Evolutionary conservation across 2,888 invertebrate species (phyloP), one percentile per base, ranked within the genome.

Genomic region (Pachymerium ferrugineum): DNA sequence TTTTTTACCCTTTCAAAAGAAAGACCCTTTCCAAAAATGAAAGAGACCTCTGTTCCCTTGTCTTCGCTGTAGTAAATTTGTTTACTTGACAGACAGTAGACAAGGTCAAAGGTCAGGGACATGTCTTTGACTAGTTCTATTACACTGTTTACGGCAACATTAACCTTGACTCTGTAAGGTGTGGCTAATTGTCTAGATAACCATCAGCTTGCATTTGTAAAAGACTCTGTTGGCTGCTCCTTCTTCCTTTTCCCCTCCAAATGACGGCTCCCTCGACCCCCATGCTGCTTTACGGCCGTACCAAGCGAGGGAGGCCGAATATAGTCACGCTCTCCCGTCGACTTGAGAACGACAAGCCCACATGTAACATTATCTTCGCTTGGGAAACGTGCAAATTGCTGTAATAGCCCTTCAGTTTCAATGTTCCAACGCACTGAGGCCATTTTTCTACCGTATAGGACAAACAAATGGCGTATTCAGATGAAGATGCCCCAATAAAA

Each of bases 121-220:
- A 54, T 54, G 47, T 54, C 47, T 54, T 54, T 54, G 47, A 35
- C 70, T 25, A 10, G 22, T 30, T 29, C 31, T 28, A 68, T 68
- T 68, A 68, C 68, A 31, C 29, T 68, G 31, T 68, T 68, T 68
- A 68, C 68, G 68, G 68, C 68, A 68, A 68, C 68, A 14, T 31
- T 54, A 68, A 30, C 68, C 68, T 31, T 68, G 29, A 31, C 29
- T 68, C 28, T n/a, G 29, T 31, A 68, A 68, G 68, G 68, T 68
- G 68, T 29, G 68, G 68, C 68, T 68, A 68, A 68, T 68, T 68
- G 68, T 68, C 68, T 31, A 29, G 68, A 68, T 68, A 31, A 31
- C 68, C 31, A 31, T 31, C 68, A 30, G 68, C 19, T 54, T 54
- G 47, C 47, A 54, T 54, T 54, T 54, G 47, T 54, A 54, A 42